Evolutionary conservation across 2,797 vertebrate genomes (phyloP).

Genomic region (Sebastes matsubarae): DNA sequence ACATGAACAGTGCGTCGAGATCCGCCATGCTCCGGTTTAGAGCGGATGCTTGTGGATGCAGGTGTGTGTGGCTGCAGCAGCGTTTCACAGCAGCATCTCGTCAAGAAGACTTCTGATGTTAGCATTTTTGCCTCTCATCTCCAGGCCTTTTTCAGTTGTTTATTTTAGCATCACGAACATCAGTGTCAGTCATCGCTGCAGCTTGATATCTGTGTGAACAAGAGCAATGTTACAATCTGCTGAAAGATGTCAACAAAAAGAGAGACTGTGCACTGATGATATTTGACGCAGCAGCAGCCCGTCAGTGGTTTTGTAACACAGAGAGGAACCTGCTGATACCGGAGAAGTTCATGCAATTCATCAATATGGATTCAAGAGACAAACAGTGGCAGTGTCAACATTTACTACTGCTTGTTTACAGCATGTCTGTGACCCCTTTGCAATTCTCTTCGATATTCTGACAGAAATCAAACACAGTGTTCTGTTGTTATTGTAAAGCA

Average conservation of each 20-base stretch:
- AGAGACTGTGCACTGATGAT: background rate
- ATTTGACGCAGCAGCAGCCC: background rate
- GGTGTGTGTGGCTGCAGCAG: conserved; percentile 15
- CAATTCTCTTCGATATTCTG: background rate
- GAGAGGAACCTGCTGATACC: background rate
- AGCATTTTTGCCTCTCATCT: background rate
- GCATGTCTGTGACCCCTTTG: background rate
- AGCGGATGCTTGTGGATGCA: conserved; percentile 58
- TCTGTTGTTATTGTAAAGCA: background rate
- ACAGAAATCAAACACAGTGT: background rate
- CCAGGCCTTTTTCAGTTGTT: background rate
- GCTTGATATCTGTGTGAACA: background rate
- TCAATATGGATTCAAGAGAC: background rate
- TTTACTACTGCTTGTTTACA: background rate
- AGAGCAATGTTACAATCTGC: background rate
- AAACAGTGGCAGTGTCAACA: conserved; percentile 3
- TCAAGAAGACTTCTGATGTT: conserved; percentile 5
- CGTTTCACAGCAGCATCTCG: conserved; percentile 13
- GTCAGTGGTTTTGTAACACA: background rate
- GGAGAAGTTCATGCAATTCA: background rate
- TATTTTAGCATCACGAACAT: background rate
- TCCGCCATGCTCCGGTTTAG: conserved; percentile 73
- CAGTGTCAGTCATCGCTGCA: background rate
- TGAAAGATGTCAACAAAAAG: background rate
- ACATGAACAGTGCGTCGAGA: conserved; percentile 44